Evolutionary conservation across 2,888 invertebrate genomes (phyloP).

Genomic region (Ctenicera cuprea): DNA sequence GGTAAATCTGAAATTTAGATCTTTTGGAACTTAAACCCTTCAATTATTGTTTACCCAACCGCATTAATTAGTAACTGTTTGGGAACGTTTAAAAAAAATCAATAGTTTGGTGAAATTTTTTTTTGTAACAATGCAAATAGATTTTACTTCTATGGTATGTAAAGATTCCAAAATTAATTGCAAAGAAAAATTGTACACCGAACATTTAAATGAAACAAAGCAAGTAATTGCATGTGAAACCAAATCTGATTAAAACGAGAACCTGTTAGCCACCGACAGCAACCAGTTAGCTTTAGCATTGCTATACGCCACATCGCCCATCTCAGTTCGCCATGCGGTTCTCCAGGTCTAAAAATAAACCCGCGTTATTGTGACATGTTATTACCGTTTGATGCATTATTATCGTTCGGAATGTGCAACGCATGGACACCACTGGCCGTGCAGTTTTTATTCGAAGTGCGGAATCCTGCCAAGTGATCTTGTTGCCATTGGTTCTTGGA

Average conservation of each 20-base stretch:
- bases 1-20: no score
- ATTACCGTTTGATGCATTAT: slow-evolving; percentile 52
- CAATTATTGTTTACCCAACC: no score
- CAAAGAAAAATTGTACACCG: slow-evolving; percentile 39
- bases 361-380: slow-evolving; percentile 46
- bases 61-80: no score
- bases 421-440: slow-evolving; percentile 57
- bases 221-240: slow-evolving; percentile 63
- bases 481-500: slow-evolving; percentile 58
- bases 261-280: slow-evolving; percentile 62
- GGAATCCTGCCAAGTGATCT: slow-evolving; percentile 58
- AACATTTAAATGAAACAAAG: slow-evolving; percentile 63
- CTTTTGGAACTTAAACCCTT: no score
- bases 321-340: slow-evolving; percentile 37
- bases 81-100: no score
- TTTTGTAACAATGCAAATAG: no score
- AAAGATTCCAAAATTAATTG: slow-evolving; percentile 17
- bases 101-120: no score
- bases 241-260: slow-evolving; percentile 65
- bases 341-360: slow-evolving; percentile 42
- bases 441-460: slow-evolving; percentile 51
- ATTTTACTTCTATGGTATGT: neutral
- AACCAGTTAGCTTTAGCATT: slow-evolving; percentile 45
- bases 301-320: slow-evolving; percentile 40
- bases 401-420: slow-evolving; percentile 55